phyloP scores from a whole-genome alignment of 92 coral and sea anemone genomes.

The Micromussa lordhowensis region DNA sequence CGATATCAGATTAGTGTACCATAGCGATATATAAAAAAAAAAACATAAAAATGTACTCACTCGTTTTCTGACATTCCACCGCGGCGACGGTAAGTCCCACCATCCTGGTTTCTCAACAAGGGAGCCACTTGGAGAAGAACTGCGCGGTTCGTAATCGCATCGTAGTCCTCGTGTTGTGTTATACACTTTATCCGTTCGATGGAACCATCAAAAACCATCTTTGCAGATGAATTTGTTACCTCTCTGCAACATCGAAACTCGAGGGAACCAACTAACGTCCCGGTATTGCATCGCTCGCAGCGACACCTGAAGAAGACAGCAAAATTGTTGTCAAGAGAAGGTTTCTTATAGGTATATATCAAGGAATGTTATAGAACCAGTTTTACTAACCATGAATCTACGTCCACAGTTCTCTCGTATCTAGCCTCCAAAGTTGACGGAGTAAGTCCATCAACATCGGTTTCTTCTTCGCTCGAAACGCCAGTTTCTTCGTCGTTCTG shows the following conservation, averaged over 20 bases:
- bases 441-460: slow-evolving; percentile 28
- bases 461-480: slow-evolving; percentile 22
- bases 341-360: not conserved
- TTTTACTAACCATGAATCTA: slow-evolving; percentile 25
- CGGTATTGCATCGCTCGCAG: slow-evolving; percentile 54
- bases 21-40: too few relatives aligned
- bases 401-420: not conserved
- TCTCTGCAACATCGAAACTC: too few relatives aligned
- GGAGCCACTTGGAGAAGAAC: slow-evolving; percentile 56
- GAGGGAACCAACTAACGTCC: too few relatives aligned
- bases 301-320: slow-evolving; percentile 50
- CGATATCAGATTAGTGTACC: too few relatives aligned
- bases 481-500: not conserved
- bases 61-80: slow-evolving; percentile 32
- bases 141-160: slow-evolving; percentile 48
- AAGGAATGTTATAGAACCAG: not conserved
- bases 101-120: slow-evolving; percentile 25
- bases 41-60: too few relatives aligned
- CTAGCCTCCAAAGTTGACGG: slow-evolving; percentile 6
- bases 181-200: slow-evolving; percentile 67
- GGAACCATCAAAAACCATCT: too few relatives aligned
- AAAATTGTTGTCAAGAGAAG: not conserved
- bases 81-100: slow-evolving; percentile 21
- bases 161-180: slow-evolving; percentile 68
- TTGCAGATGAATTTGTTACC: too few relatives aligned